These are phyloP conservation scores for Troides oblongomaculatus DNA, from an alignment of 2,888 invertebrate genomes.

Conservation along the genomic window DNA sequence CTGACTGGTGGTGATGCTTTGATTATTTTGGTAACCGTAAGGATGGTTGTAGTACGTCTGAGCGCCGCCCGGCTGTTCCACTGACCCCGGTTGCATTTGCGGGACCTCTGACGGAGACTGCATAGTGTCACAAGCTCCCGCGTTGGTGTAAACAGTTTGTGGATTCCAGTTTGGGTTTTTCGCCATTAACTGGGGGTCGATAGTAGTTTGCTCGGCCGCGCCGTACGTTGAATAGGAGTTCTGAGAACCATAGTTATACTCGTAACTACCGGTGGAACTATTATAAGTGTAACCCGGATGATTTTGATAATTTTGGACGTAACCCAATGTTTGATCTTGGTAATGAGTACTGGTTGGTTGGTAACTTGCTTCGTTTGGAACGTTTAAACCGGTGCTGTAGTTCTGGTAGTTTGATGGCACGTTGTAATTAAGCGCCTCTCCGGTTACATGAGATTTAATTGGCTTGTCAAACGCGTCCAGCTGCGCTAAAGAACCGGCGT, in stretches of 20 bases:
- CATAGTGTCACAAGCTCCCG: slow-evolving; percentile 66
- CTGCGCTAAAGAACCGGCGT: slow-evolving; percentile 46
- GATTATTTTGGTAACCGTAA: slow-evolving; percentile 67
- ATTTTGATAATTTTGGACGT: slow-evolving; percentile 63
- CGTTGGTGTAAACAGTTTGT: slow-evolving; percentile 70
- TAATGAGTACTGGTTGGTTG: slow-evolving; percentile 42
- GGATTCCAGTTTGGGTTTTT: slow-evolving; percentile 54
- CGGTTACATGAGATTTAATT: slow-evolving; percentile 70
- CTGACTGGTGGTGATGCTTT: slow-evolving; percentile 43
- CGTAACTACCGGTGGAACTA: slow-evolving; percentile 75
- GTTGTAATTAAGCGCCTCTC: slow-evolving; percentile 55
- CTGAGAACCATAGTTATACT: slow-evolving; percentile 83
- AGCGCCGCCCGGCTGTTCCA: slow-evolving; percentile 42
- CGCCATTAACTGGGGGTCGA: slow-evolving; percentile 44
- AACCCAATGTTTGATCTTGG: slow-evolving; percentile 46
- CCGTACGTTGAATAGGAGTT: slow-evolving; percentile 53
- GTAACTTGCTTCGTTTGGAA: slow-evolving; percentile 43
- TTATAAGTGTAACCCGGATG: slow-evolving; percentile 84
- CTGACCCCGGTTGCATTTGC: slow-evolving; percentile 38
- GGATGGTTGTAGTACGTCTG: slow-evolving; percentile 71
- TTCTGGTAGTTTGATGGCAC: slow-evolving; percentile 37
- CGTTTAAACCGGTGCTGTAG: slow-evolving; percentile 37
- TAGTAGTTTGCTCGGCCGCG: slow-evolving; percentile 43
- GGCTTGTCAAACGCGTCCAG: slow-evolving; percentile 64
- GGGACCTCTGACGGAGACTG: slow-evolving; percentile 71